Percentiles rank a stretch among this genome's conserved stretches.
Conservation (phyloP, 64 coral and sea anemone genomes). For the Platygyra sinensis region DNA sequence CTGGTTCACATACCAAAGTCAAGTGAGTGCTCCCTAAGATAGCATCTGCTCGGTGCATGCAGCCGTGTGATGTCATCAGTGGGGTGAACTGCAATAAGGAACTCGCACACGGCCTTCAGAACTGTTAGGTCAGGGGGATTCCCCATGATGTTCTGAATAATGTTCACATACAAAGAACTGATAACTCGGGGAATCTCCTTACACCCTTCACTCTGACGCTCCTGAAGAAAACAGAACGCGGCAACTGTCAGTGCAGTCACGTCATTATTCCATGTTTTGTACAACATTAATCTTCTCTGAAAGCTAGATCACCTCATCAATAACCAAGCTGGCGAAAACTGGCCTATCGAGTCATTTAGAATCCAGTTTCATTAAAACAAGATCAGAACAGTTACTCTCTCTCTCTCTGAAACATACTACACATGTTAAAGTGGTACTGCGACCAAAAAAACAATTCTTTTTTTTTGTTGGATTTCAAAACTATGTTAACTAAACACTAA, state of each 20-base stretch:
- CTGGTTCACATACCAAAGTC: constrained; percentile 48
- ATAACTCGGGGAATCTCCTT: constrained; percentile 71
- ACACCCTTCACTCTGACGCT: constrained; percentile 73
- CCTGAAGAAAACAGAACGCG: constrained; percentile 44
- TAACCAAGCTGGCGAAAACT: too few species aligned
- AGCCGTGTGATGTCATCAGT: constrained; percentile 73
- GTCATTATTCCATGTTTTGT: background rate
- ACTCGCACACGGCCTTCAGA: constrained; percentile 91
- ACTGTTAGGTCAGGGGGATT: constrained; percentile 76
- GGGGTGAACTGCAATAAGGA: constrained; percentile 88
- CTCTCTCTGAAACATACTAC: too few species aligned
- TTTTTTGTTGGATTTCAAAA: too few species aligned
- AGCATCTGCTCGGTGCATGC: constrained; percentile 79
- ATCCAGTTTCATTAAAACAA: too few species aligned
- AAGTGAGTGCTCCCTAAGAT: constrained; percentile 72
- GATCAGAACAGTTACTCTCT: too few species aligned
- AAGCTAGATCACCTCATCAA: too few species aligned
- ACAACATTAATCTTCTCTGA: too few species aligned
- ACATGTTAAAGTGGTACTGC: too few species aligned
- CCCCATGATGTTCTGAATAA: constrained; percentile 91
- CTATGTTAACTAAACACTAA: too few species aligned
- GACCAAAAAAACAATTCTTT: too few species aligned
- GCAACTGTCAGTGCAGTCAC: background rate
- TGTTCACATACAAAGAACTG: constrained; percentile 85
- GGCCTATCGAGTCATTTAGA: too few species aligned